Conservation (phyloP, 2,797 vertebrate species). For the Pseudomugil tenellus region DNA sequence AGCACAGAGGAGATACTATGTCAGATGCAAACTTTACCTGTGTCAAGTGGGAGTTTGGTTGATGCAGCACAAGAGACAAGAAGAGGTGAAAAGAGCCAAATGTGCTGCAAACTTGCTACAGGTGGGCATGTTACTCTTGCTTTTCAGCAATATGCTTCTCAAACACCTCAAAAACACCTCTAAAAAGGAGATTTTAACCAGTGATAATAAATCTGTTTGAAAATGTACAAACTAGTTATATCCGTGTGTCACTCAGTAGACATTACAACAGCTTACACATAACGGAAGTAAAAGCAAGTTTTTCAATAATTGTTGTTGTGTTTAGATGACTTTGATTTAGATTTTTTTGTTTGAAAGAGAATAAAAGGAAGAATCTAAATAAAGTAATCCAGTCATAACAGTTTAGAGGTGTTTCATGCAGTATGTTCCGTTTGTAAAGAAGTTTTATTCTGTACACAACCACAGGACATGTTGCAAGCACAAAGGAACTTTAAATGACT, state of each 20-base stretch:
- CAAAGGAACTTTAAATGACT: not conserved
- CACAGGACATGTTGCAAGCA: not conserved
- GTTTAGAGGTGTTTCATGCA: not conserved
- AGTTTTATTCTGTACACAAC: not conserved
- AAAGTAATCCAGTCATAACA: not conserved
- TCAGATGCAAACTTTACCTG: conserved; percentile 54
- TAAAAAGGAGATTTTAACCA: not conserved
- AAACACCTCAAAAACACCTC: too few species aligned
- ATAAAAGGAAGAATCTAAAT: not conserved
- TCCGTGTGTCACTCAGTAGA: not conserved
- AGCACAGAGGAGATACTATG: conserved; percentile 46
- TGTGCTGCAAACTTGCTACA: conserved; percentile 26
- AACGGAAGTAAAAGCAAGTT: not conserved
- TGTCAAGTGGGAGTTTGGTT: conserved; percentile 51
- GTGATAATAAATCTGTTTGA: not conserved
- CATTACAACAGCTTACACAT: not conserved
- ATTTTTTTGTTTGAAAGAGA: not conserved
- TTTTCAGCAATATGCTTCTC: not conserved
- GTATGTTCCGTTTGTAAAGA: not conserved
- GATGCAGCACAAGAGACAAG: conserved; percentile 37
- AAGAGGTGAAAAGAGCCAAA: conserved; percentile 23
- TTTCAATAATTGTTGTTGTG: not conserved
- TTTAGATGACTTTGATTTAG: not conserved
- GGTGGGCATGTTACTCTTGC: conserved; percentile 25
- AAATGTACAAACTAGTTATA: not conserved